These are phyloP conservation scores for Apistogramma diplotaenia DNA, from an alignment of 2,113 vertebrate species.

Conservation along the genomic window DNA sequence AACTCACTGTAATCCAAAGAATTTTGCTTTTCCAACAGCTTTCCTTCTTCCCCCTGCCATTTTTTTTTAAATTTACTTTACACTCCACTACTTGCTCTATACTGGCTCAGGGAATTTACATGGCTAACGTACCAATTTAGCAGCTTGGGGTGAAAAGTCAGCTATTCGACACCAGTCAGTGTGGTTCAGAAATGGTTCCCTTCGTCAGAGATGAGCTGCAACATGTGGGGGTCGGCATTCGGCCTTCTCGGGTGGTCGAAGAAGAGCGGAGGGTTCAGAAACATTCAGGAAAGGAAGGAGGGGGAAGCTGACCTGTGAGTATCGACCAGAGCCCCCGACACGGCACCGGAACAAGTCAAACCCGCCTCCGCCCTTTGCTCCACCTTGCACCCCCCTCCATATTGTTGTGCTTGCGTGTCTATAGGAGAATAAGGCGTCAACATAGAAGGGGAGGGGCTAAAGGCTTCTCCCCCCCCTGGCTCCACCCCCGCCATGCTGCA, in stretches of 20 bases:
- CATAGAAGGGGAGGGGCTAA: slow-evolving; percentile 61
- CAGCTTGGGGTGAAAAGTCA: slow-evolving; percentile 67
- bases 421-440: slow-evolving; percentile 68
- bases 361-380: background rate
- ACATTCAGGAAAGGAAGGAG: background rate
- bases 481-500: slow-evolving; percentile 62
- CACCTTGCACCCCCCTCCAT: slow-evolving; percentile 48
- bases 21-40: slow-evolving; percentile 12
- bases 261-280: slow-evolving; percentile 26
- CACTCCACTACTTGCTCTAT: slow-evolving; percentile 4
- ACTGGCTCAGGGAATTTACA: slow-evolving; percentile 48
- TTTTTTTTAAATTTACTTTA: background rate
- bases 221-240: slow-evolving; percentile 36
- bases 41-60: background rate
- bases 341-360: background rate
- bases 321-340: background rate
- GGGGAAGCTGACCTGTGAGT: background rate
- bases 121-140: slow-evolving; percentile 66
- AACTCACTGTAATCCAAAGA: slow-evolving; percentile 6
- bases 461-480: slow-evolving; percentile 43
- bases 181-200: slow-evolving; percentile 68
- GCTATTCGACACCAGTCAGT: slow-evolving; percentile 56
- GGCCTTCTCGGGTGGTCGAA: slow-evolving; percentile 33
- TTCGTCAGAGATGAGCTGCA: slow-evolving; percentile 64
- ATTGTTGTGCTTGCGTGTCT: slow-evolving; percentile 75